Evolutionary conservation across 1,140 invertebrate genomes (phyloP).

Genomic region (Bilobella aurantiaca): DNA sequence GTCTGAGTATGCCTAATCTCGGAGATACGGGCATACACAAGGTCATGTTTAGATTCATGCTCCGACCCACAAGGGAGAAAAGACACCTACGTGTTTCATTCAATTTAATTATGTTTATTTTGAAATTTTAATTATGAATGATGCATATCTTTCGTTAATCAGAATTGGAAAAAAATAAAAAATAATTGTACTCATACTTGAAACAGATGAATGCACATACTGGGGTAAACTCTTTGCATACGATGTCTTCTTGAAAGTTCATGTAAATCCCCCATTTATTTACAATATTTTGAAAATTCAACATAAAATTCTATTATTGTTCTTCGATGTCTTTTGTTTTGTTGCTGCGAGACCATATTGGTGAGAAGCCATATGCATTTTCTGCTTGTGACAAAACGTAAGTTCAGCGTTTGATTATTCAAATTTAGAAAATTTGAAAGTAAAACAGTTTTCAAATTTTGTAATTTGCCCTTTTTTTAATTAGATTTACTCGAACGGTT

Average conservation of each 20-base stretch:
- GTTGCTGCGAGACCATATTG: neutral
- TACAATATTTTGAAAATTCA: neutral
- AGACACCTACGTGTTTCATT: neutral
- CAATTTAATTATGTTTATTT: neutral
- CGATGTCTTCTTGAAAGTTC: constrained; percentile 3
- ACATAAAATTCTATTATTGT: too few relatives aligned
- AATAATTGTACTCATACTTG: neutral
- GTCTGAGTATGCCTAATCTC: too few relatives aligned
- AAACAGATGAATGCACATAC: neutral
- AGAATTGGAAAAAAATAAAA: too few relatives aligned
- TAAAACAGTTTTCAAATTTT: too few relatives aligned
- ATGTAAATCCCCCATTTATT: neutral
- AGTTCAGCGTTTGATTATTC: neutral
- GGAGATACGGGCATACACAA: too few relatives aligned
- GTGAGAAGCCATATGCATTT: neutral
- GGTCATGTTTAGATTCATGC: constrained; percentile 2
- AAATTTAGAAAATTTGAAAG: too few relatives aligned
- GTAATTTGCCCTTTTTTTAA: neutral
- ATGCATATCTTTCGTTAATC: neutral
- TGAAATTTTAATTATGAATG: neutral
- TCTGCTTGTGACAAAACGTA: neutral
- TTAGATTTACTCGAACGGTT: neutral
- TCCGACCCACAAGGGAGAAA: neutral
- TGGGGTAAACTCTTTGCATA: neutral
- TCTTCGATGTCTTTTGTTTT: neutral